phyloP scores from a whole-genome alignment of 2,113 vertebrate species.

The Actenoides lindsayi region DNA sequence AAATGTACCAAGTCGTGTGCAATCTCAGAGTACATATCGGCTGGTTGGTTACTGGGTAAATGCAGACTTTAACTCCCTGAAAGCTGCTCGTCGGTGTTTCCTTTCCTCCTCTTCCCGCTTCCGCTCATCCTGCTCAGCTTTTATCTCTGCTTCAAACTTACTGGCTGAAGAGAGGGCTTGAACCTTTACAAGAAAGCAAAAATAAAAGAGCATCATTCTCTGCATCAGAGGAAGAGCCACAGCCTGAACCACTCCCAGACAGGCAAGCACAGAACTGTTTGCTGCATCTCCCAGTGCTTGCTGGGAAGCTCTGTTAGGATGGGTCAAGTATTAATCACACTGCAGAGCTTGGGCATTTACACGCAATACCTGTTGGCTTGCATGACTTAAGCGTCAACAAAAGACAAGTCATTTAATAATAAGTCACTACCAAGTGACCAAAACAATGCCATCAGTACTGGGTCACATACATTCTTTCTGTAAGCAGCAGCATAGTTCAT shows the following conservation, averaged over 20 bases:
- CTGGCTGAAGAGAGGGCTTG: slow-evolving; percentile 87
- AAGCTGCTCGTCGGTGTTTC: slow-evolving; percentile 87
- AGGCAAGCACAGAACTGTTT: neutral
- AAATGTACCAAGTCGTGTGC: slow-evolving; percentile 43
- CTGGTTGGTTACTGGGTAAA: slow-evolving; percentile 78
- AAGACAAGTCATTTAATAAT: neutral
- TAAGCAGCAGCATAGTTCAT: neutral
- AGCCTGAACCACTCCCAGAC: neutral
- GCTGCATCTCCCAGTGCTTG: neutral
- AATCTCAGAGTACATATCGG: neutral
- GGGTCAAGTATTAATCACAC: neutral
- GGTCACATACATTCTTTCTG: neutral
- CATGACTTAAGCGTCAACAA: neutral
- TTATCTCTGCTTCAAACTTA: slow-evolving; percentile 93
- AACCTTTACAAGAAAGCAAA: slow-evolving; percentile 70
- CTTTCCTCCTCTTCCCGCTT: slow-evolving; percentile 86
- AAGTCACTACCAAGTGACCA: neutral
- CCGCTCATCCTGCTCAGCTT: slow-evolving; percentile 89
- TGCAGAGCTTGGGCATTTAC: neutral
- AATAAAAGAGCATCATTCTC: neutral
- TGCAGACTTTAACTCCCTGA: slow-evolving; percentile 90
- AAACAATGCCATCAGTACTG: neutral
- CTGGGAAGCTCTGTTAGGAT: neutral
- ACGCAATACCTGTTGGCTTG: neutral
- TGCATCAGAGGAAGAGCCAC: neutral